Base-by-base conservation (phyloP, 2,888 invertebrate species). In the Flexamia atlantica region DNA sequence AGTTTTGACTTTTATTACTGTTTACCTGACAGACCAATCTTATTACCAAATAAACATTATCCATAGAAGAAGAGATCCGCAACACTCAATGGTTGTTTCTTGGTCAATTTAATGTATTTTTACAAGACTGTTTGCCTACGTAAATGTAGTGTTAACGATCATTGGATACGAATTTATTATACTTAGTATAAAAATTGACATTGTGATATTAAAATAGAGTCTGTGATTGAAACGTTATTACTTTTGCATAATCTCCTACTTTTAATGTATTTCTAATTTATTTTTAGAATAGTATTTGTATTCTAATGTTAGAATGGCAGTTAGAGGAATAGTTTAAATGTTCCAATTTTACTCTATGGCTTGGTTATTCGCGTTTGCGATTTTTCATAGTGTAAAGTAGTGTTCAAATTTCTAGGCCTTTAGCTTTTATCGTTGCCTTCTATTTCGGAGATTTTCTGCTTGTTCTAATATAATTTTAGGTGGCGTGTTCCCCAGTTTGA, bases 171-270 rank as follows among this genome's bases (percentile, higher is more conserved):
- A 70, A 70, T 70, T 70, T 70, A 70, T 40, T 70, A 70, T 20
- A 40, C 40, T 36, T 70, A 70, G 32, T 23, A 23, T 70, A 70
- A 36, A n/a, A 40, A 2, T 36, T 36, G n/a, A 70, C 36, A 32
- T 28, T 70, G 70, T 70, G 70, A 70, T 70, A 70, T 70, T 70
- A 70, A 70, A 32, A 40, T 70, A 70, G 70, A 70, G 23, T 70
- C 70, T 70, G 70, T 70, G 70, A 70, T 70, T 36, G 70, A 36
- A 70, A 17, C 4, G 40, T 36, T 36, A 40, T 20, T 40, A 40
- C n/a, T 70, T 68, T 70, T 70, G 14, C 10, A 40, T 70, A 12
- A 20, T 70, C 40, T 70, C 17, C 12, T 28, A 70, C 28, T 32
- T 68, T 60, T 30, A 32, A 30, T 68, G 40, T 70, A 28, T 28